Conservation (phyloP, 2,888 invertebrate species). For the Trichopria drosophilae region DNA sequence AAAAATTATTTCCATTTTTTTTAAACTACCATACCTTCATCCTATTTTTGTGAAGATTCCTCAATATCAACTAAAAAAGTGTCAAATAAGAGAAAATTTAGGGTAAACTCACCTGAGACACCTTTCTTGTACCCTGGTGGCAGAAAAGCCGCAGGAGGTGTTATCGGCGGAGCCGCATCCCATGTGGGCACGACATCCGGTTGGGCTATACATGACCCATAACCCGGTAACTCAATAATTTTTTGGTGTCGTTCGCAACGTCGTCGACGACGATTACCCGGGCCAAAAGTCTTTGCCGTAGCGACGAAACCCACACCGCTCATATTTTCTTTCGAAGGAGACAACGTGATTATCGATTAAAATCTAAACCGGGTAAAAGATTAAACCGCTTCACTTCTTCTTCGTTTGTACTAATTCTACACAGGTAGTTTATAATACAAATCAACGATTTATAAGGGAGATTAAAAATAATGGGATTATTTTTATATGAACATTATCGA, state of each 20-base stretch:
- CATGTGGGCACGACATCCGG: constrained; percentile 64
- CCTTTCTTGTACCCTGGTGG: constrained; percentile 64
- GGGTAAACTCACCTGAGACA: constrained; percentile 50
- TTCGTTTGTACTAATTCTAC: too few relatives aligned
- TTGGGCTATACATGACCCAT: constrained; percentile 49
- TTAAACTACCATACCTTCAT: too few relatives aligned
- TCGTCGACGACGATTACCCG: constrained; percentile 65
- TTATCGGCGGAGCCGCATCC: constrained; percentile 67
- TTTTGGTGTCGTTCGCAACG: constrained; percentile 67
- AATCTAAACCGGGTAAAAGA: too few relatives aligned
- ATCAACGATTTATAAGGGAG: too few relatives aligned
- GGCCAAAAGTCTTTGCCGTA: constrained; percentile 69
- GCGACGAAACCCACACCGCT: constrained; percentile 65
- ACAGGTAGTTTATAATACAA: too few relatives aligned
- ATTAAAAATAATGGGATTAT: too few relatives aligned
- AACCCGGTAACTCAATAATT: constrained; percentile 55
- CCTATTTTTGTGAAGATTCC: too few relatives aligned
- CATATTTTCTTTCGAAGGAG: constrained; percentile 58
- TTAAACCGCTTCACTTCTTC: too few relatives aligned
- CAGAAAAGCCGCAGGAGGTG: constrained; percentile 70
- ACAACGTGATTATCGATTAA: too few relatives aligned
- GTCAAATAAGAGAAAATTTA: neutral
- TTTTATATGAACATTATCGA: too few relatives aligned
- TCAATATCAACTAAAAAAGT: too few relatives aligned
- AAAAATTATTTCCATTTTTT: too few relatives aligned